Conservation (phyloP, 2,113 vertebrate genomes). For the Percina caprodes region DNA sequence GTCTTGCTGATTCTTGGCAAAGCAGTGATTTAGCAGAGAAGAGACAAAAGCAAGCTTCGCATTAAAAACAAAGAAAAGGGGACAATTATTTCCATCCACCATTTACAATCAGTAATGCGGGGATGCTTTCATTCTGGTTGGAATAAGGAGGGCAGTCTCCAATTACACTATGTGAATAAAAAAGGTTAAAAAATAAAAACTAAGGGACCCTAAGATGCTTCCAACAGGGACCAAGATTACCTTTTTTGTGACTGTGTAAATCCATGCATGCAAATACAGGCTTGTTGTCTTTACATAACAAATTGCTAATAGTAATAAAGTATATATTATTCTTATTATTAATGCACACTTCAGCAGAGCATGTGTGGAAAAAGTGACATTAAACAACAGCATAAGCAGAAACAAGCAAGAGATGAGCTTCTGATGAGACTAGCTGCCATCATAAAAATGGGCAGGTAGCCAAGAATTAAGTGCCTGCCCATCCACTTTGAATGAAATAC, state of each 20-base stretch:
- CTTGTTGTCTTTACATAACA: conserved; percentile 19
- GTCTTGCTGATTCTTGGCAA: conserved; percentile 60
- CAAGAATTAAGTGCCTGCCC: conserved; percentile 83
- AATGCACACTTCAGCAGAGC: not conserved
- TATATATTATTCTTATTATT: no score
- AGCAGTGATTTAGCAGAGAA: conserved; percentile 31
- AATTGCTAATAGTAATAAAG: no score
- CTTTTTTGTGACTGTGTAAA: conserved; percentile 39
- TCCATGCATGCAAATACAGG: not conserved
- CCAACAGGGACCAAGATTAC: not conserved
- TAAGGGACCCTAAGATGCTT: conserved; percentile 41
- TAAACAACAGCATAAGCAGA: conserved; percentile 45
- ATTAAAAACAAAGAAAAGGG: conserved; percentile 63
- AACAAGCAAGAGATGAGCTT: conserved; percentile 52
- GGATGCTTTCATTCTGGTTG: conserved; percentile 76
- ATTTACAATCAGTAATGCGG: conserved; percentile 85
- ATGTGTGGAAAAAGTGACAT: conserved; percentile 5
- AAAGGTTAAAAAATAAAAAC: conserved; percentile 80
- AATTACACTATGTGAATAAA: conserved; percentile 77
- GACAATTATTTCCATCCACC: conserved; percentile 78
- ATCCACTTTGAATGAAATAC: conserved; percentile 59
- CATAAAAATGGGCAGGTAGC: conserved; percentile 74
- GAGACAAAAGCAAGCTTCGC: conserved; percentile 46
- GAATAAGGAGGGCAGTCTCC: conserved; percentile 79
- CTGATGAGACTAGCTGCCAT: conserved; percentile 62